Conservation (phyloP, 2,888 invertebrate species). For the Serripes groenlandicus region DNA sequence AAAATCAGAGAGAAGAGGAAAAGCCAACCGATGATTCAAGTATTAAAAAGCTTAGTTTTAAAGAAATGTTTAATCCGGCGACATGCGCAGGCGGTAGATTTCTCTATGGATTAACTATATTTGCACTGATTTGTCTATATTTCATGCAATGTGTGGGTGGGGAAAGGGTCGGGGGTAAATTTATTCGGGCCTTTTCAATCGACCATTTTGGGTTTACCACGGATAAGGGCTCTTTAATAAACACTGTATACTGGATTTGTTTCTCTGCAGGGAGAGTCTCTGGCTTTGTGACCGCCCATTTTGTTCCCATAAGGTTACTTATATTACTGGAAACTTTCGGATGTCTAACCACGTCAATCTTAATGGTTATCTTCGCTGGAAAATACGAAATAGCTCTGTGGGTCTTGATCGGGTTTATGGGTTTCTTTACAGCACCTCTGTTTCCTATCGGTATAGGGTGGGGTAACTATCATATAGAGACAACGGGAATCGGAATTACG, state of each 20-base stretch:
- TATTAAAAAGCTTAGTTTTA: slow-evolving; percentile 34
- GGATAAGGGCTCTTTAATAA: slow-evolving; percentile 69
- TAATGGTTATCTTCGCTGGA: slow-evolving; percentile 63
- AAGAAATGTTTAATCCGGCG: slow-evolving; percentile 68
- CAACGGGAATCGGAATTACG: slow-evolving; percentile 73
- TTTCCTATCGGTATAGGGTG: slow-evolving; percentile 76
- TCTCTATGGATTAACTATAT: slow-evolving; percentile 67
- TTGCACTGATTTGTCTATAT: slow-evolving; percentile 69
- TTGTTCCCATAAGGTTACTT: slow-evolving; percentile 68
- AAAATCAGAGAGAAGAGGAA: background rate
- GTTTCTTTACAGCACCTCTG: slow-evolving; percentile 70
- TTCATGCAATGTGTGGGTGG: slow-evolving; percentile 73
- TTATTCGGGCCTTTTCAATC: slow-evolving; percentile 73
- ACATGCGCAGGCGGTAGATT: slow-evolving; percentile 70
- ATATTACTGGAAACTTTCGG: slow-evolving; percentile 68
- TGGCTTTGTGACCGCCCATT: slow-evolving; percentile 68
- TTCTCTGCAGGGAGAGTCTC: slow-evolving; percentile 70
- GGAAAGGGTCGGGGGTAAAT: slow-evolving; percentile 74
- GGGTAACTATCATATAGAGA: slow-evolving; percentile 73
- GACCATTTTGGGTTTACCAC: slow-evolving; percentile 69
- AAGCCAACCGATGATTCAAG: background rate
- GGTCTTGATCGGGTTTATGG: slow-evolving; percentile 70
- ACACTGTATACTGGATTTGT: slow-evolving; percentile 75
- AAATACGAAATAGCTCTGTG: slow-evolving; percentile 65
- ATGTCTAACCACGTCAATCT: slow-evolving; percentile 49